Evolutionary conservation across 2,888 invertebrate genomes (phyloP).

Genomic region (Baccha elongata): DNA sequence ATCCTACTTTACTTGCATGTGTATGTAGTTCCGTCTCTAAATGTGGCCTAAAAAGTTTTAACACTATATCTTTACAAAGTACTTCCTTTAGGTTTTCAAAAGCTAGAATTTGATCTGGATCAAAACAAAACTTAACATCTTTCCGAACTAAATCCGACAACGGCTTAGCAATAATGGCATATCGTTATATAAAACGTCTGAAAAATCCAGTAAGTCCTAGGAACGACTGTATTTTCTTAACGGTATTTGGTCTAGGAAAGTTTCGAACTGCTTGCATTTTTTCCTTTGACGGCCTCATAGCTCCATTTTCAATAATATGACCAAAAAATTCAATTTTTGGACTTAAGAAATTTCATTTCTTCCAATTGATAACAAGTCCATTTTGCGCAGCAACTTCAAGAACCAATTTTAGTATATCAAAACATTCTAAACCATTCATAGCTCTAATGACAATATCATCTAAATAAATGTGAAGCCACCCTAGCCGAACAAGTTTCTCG

Average conservation of each 20-base stretch:
- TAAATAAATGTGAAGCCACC: not conserved
- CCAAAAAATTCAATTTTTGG: constrained; percentile 73
- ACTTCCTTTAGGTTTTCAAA: constrained; percentile 24
- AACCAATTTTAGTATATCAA: constrained; percentile 22
- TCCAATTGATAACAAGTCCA: constrained; percentile 3
- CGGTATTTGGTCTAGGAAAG: constrained; percentile 65
- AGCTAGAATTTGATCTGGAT: constrained; percentile 76
- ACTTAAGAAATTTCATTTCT: not conserved
- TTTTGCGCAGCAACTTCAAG: constrained; percentile 34
- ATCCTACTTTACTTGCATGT: not conserved
- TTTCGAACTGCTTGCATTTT: constrained; percentile 75
- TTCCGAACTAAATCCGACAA: constrained; percentile 31
- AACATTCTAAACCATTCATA: not conserved
- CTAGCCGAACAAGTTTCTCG: not conserved
- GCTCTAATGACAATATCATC: not conserved
- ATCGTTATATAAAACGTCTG: constrained; percentile 5
- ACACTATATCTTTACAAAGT: constrained; percentile 59
- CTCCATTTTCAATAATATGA: constrained; percentile 23
- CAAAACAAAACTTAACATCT: constrained; percentile 2
- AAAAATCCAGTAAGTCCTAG: constrained; percentile 76
- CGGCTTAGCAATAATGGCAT: constrained; percentile 20
- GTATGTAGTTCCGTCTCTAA: constrained; percentile 13
- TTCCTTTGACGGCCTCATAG: constrained; percentile 67
- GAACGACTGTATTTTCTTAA: constrained; percentile 75
- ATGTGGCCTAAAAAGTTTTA: constrained; percentile 10